Evolutionary conservation across 2,888 invertebrate genomes (phyloP), one percentile per base, ranked within the genome.

Genomic region (Drosophila nigritarsus): DNA sequence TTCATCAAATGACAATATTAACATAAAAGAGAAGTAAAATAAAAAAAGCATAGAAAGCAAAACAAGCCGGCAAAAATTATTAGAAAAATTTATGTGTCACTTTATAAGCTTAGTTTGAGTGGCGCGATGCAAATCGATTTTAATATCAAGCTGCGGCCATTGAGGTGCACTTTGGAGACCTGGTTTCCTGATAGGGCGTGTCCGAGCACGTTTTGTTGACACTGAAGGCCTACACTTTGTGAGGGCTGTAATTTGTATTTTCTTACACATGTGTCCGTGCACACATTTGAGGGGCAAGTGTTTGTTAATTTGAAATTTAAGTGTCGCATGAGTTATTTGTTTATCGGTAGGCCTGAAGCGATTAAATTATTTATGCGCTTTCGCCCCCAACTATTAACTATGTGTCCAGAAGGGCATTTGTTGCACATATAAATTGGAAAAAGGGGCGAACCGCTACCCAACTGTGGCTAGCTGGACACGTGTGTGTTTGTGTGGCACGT

Each of bases 1-100:
- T 87, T 86, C 80, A 78, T 83, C 78, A 83, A 83, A 65, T 72
- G 73, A 73, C 73, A 65, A 73, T 30, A 24, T n/a, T 48, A 61
- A 24, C 61, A 65, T 65, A 54, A 45, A 63, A 56, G 13, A 38
- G 9, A 24, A 51, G 2, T n/a, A 42, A 18, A 27, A 48, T 13
- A 15, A 9, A 24, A 34, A 34, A 54, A 54, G 7, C 11, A 54
- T 20, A 11, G 32, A 60, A 40, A 55, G 55, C 34, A 2, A 66
- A 77, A 71, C 29, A 8, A 49, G 45, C 50, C 38, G 56, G 36
- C 32, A 55, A 69, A 42, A 64, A 67, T 30, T 20, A 15, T 36
- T 55, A 65, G 34, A 34, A 75, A 79, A 70, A 68, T 60, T 55
- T 58, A 73, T 61, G 65, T 50, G 56, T 36, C 48, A 38, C 58